Conservation (phyloP, 2,797 vertebrate genomes). For the Synaphobranchus kaupii region DNA sequence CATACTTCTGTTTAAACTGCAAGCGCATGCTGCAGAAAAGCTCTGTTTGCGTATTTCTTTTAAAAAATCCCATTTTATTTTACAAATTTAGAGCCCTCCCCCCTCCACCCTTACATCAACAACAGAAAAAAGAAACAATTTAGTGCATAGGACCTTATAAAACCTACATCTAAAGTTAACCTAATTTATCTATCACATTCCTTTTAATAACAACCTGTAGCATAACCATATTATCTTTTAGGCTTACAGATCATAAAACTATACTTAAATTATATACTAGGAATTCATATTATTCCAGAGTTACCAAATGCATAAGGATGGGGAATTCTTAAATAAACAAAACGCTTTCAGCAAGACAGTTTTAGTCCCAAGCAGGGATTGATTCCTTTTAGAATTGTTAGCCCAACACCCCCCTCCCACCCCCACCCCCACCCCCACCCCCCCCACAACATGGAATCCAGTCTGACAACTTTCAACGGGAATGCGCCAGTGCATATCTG, state of each 20-base stretch:
- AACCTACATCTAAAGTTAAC: conserved; percentile 76
- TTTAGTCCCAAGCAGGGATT: conserved; percentile 70
- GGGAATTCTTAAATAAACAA: conserved; percentile 83
- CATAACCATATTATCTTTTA: conserved; percentile 76
- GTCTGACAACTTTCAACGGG: conserved; percentile 79
- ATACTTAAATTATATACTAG: conserved; percentile 81
- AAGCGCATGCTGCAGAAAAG: conserved; percentile 89
- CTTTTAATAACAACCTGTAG: conserved; percentile 76
- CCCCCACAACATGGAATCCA: conserved; percentile 77
- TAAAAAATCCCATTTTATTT: conserved; percentile 74
- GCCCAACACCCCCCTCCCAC: conserved; percentile 71
- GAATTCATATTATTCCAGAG: conserved; percentile 82
- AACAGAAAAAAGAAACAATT: conserved; percentile 81
- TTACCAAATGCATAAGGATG: conserved; percentile 82
- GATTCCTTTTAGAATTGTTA: conserved; percentile 62
- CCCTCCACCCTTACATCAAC: conserved; percentile 78
- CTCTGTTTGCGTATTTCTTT: conserved; percentile 75
- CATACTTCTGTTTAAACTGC: conserved; percentile 85
- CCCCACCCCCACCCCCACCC: conserved; percentile 58
- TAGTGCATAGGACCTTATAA: conserved; percentile 83
- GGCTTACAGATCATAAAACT: conserved; percentile 83
- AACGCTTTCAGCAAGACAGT: conserved; percentile 81
- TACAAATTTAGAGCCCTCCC: conserved; percentile 77
- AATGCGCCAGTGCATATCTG: conserved; percentile 81
- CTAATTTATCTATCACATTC: conserved; percentile 82